Percentiles rank a stretch among this genome's conserved stretches.
These are phyloP conservation scores for Pachyrhynchus sulphureomaculatus DNA, from an alignment of 1,140 invertebrate genomes.

Conservation along the genomic window DNA sequence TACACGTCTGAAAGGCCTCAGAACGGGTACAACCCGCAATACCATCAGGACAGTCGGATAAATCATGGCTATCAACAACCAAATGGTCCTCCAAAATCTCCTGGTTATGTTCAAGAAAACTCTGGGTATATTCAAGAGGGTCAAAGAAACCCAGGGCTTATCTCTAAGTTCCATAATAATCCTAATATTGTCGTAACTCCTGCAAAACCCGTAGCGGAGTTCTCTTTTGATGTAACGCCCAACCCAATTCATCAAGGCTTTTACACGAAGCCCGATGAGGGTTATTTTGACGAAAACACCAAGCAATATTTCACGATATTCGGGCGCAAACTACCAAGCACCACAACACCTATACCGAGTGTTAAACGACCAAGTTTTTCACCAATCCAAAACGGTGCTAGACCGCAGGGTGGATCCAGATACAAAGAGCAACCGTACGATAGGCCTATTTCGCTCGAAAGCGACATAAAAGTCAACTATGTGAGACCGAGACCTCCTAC, in stretches of 20 bases:
- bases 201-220: slow-evolving; percentile 39
- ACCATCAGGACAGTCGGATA: slow-evolving; percentile 17
- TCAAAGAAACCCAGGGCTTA: slow-evolving; percentile 20
- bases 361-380: slow-evolving; percentile 11
- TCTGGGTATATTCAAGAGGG: slow-evolving; percentile 26
- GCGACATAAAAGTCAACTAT: slow-evolving; percentile 66
- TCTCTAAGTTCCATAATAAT: slow-evolving; percentile 1
- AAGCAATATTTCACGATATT: slow-evolving; percentile 76
- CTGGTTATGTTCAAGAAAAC: no score
- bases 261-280: slow-evolving; percentile 71
- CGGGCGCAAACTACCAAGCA: slow-evolving; percentile 64
- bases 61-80: not conserved
- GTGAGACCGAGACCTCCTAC: slow-evolving; percentile 58
- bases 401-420: slow-evolving; percentile 19
- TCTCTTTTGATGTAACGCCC: slow-evolving; percentile 55
- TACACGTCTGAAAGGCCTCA: slow-evolving; percentile 48
- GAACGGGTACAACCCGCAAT: slow-evolving; percentile 1
- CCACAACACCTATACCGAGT: slow-evolving; percentile 54
- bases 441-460: slow-evolving; percentile 55
- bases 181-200: slow-evolving; percentile 9
- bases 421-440: slow-evolving; percentile 42
- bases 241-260: slow-evolving; percentile 66
- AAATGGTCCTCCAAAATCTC: not conserved
- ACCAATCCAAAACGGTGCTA: slow-evolving; percentile 2
- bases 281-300: slow-evolving; percentile 70